Base-by-base conservation (phyloP, 1,140 invertebrate species). In the Linepithema humile region DNA sequence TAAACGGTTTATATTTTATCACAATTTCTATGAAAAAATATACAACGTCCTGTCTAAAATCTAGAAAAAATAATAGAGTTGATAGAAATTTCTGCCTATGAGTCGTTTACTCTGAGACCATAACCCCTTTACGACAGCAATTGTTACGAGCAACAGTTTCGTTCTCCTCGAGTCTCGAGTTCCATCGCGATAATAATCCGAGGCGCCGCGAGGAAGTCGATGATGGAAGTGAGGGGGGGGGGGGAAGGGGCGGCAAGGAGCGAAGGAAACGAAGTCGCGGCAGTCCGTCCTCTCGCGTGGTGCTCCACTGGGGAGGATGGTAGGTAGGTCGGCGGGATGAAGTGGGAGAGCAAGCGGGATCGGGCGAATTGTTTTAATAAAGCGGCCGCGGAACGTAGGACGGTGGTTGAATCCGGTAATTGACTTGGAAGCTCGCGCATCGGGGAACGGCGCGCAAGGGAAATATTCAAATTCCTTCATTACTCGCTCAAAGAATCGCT, bases 391-490 rank as follows among this genome's bases (percentile, higher is more conserved):
- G 88, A 90, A 85, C 85, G 82, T 82, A 85, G 74, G 86, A 91
- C 89, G 90, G 89, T 90, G 89, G 87, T 91, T 91, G 89, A 91
- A 93, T 92, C 91, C 88, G 90, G 91, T 91, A 93, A 93, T 93
- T 93, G 92, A 93, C 91, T 93, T 92, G 92, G 91, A 91, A 93
- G 91, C 90, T 91, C 87, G 86, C 85, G 88, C 78, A 72, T 43
- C 82, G 26, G 62, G 87, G 82, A 80, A 45, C 70, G n/a, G 72
- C 35, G 82, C 73, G 84, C 82, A 84, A 77, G 88, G 88, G 88
- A 90, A 93, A 93, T 93, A 93, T 93, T 92, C 91, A 93, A 93
- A 92, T 93, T 92, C 88, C 91, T 92, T 93, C 92, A 90, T 93
- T 93, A 93, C 89, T 92, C 90, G 89, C 87, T 91, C 86, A 91